These are phyloP conservation scores for Micropoecilia bifurca DNA, from an alignment of 2,797 vertebrate species.

Conservation along the genomic window DNA sequence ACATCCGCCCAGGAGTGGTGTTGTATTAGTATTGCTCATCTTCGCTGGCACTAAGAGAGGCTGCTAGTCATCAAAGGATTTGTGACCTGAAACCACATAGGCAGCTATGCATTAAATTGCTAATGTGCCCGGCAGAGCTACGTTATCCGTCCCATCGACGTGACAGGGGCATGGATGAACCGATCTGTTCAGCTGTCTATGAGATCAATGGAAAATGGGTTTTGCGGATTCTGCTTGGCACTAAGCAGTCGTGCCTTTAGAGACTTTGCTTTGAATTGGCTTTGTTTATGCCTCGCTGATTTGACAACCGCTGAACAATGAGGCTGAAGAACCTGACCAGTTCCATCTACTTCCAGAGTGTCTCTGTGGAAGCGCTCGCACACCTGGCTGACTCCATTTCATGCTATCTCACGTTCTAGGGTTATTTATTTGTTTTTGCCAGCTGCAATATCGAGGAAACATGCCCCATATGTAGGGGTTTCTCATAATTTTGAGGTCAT, in stretches of 20 bases:
- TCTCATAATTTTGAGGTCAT: background rate
- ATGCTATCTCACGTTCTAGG: conserved; percentile 7
- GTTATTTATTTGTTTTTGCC: conserved; percentile 17
- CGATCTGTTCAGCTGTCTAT: conserved; percentile 49
- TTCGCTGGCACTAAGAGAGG: conserved; percentile 21
- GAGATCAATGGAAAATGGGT: conserved; percentile 65
- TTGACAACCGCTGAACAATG: conserved; percentile 63
- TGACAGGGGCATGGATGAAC: conserved; percentile 63
- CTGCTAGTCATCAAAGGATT: conserved; percentile 41
- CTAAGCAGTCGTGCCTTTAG: conserved; percentile 46
- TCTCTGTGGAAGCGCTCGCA: conserved; percentile 26
- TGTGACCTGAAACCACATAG: conserved; percentile 52
- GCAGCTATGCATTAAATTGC: conserved; percentile 70
- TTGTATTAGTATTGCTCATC: conserved; percentile 11
- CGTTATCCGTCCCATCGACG: conserved; percentile 65
- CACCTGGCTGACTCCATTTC: conserved; percentile 44
- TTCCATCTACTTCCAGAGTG: conserved; percentile 32
- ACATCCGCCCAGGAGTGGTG: conserved; percentile 18
- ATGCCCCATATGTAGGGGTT: background rate
- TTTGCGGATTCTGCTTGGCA: conserved; percentile 46
- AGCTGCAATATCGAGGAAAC: conserved; percentile 16
- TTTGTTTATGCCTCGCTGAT: conserved; percentile 50
- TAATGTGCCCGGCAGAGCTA: conserved; percentile 63
- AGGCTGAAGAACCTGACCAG: conserved; percentile 32
- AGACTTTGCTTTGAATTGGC: conserved; percentile 55